These are phyloP conservation scores for Bovichtus diacanthus DNA, from an alignment of 2,797 vertebrate species.

Conservation along the genomic window DNA sequence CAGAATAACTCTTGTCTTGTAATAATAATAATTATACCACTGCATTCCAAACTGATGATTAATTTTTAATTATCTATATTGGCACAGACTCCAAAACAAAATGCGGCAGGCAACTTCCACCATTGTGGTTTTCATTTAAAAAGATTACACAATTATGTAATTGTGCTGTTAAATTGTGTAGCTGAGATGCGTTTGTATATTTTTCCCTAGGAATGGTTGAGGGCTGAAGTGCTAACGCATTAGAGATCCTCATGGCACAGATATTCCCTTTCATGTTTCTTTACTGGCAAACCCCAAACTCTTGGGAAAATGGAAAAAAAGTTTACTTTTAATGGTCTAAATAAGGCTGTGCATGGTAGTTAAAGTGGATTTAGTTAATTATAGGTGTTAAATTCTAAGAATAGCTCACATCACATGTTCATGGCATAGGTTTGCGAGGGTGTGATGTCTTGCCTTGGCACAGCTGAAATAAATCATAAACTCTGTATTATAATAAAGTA, in stretches of 20 bases:
- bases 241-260: conserved; percentile 38
- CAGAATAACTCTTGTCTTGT: background rate
- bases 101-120: background rate
- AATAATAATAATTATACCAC: conserved; percentile 18
- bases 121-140: background rate
- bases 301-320: conserved; percentile 35
- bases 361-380: conserved; percentile 68
- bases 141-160: background rate
- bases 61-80: conserved; percentile 19
- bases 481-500: conserved; percentile 46
- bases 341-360: conserved; percentile 46
- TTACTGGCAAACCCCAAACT: conserved; percentile 55
- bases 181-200: conserved; percentile 19
- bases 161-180: background rate
- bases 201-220: conserved; percentile 21
- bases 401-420: conserved; percentile 59
- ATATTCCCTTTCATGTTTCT: conserved; percentile 66
- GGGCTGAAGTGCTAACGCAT: conserved; percentile 37
- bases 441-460: conserved; percentile 28
- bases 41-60: conserved; percentile 13
- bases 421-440: conserved; percentile 36
- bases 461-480: conserved; percentile 37
- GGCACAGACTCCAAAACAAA: background rate
- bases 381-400: conserved; percentile 51
- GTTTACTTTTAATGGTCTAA: conserved; percentile 65